phyloP scores from a whole-genome alignment of 1,140 invertebrate genomes.

The Drosophila obscura region DNA sequence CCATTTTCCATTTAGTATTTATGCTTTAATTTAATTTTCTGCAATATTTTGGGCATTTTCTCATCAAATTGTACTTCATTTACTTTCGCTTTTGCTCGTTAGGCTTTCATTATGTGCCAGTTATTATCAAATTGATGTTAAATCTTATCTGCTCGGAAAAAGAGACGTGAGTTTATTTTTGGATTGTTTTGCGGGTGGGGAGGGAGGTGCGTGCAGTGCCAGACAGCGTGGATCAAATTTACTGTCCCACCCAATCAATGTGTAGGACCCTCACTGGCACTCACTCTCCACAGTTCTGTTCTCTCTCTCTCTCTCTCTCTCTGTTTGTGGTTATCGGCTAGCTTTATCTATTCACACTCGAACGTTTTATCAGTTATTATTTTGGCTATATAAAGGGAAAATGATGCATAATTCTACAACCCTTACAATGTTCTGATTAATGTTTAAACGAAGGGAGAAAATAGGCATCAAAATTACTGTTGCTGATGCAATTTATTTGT shows the following conservation, averaged over 20 bases:
- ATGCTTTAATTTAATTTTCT: background rate
- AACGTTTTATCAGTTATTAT: constrained; percentile 46
- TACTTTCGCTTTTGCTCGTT: background rate
- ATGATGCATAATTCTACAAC: constrained; percentile 17
- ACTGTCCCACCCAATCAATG: constrained; percentile 21
- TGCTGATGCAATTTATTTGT: too few species aligned
- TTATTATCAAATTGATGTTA: constrained; percentile 25
- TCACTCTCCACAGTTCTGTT: background rate
- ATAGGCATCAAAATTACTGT: too few species aligned
- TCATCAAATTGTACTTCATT: background rate
- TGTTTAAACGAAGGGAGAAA: background rate
- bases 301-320: constrained; percentile 8
- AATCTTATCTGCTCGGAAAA: constrained; percentile 9
- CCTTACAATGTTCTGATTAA: constrained; percentile 35
- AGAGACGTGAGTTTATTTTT: constrained; percentile 14
- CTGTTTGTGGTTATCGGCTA: constrained; percentile 14
- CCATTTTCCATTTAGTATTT: background rate
- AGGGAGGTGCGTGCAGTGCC: background rate
- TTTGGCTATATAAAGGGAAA: constrained; percentile 10
- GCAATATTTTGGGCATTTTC: background rate
- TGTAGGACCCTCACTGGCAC: background rate
- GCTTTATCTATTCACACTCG: constrained; percentile 31
- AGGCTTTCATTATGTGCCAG: constrained; percentile 1
- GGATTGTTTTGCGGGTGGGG: constrained; percentile 5
- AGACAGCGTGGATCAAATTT: constrained; percentile 41